Evolutionary conservation across 92 coral and sea anemone species (phyloP), one percentile per base, ranked within the genome.

Genomic region (Bergia sp.): DNA sequence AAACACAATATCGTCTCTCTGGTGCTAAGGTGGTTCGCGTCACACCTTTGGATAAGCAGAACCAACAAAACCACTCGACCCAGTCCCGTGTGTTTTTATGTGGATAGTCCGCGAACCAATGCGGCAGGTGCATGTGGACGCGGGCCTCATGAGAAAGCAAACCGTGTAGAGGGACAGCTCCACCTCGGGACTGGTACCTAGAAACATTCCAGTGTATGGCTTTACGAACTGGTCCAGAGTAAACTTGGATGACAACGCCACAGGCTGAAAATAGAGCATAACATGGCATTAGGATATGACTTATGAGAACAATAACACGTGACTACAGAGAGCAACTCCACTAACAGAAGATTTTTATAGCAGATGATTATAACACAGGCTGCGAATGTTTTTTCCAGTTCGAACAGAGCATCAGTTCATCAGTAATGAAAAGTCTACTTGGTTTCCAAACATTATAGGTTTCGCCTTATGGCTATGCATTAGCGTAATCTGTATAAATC

Each of bases 151-250:
- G 47, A 84, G 79, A 20, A 84, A 84, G 37, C 87, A 84, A 36
- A 84, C 66, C 36, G 87, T 84, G 77, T 84, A 84, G 11, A 84
- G 79, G 18, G 87, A 36, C 43, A 84, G 23, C 67, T 84, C 87
- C 65, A 84, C 87, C 40, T 84, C 78, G 43, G 87, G 87, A 71
- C 87, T 84, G 69, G 87, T 84, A 58, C 87, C 87, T 37, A 84
- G 87, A 45, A 84, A 84, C 87, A 84, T 84, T 29, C 87, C 87
- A 71, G 66, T 20, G 11, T 6, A 49, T 8, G 69, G 21, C 65
- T 84, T 84, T 23, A 29, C 20, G 79, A 71, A 71, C 42, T 36
- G 66, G 65, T 18, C 87, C 87, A 40, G 20, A 0, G 65, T 84
- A 79, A 84, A 84, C 77, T 84, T 72, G 55, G 66, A 47, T 15